A percentile compares a stretch with the other conserved stretches of the same genome.
phyloP scores from a whole-genome alignment of 2,888 invertebrate genomes.

The Flexamia atlantica region DNA sequence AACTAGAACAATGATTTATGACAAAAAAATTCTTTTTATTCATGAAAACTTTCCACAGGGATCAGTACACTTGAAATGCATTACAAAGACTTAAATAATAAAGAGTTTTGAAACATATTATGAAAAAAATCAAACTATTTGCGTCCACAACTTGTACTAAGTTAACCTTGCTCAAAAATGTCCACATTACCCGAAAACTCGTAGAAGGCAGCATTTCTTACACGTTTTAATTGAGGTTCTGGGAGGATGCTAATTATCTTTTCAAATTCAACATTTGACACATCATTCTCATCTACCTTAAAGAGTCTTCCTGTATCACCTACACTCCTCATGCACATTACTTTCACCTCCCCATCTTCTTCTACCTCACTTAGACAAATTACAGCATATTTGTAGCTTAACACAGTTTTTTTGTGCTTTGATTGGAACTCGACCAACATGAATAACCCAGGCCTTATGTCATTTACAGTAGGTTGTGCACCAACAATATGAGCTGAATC shows the following conservation, averaged over 20 bases:
- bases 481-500: slow-evolving; percentile 12
- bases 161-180: slow-evolving; percentile 8
- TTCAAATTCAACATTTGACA: slow-evolving; percentile 21
- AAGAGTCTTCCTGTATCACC: slow-evolving; percentile 39
- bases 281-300: slow-evolving; percentile 37
- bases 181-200: slow-evolving; percentile 1
- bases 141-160: neutral
- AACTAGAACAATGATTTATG: neutral
- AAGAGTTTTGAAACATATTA: neutral
- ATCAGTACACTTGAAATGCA: neutral
- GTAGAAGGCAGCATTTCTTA: neutral
- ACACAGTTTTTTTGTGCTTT: slow-evolving; percentile 20
- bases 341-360: slow-evolving; percentile 28
- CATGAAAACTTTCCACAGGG: neutral
- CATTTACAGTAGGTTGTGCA: slow-evolving; percentile 24
- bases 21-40: neutral
- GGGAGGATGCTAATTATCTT: neutral
- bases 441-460: slow-evolving; percentile 33
- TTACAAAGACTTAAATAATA: neutral
- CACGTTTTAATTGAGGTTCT: slow-evolving; percentile 8
- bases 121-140: slow-evolving; percentile 1
- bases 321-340: slow-evolving; percentile 28
- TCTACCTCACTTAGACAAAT: slow-evolving; percentile 16
- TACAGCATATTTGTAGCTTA: slow-evolving; percentile 31
- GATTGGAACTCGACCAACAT: slow-evolving; percentile 28